phyloP scores from a whole-genome alignment of 2,113 vertebrate genomes.

The Pachycephala philippinensis region DNA sequence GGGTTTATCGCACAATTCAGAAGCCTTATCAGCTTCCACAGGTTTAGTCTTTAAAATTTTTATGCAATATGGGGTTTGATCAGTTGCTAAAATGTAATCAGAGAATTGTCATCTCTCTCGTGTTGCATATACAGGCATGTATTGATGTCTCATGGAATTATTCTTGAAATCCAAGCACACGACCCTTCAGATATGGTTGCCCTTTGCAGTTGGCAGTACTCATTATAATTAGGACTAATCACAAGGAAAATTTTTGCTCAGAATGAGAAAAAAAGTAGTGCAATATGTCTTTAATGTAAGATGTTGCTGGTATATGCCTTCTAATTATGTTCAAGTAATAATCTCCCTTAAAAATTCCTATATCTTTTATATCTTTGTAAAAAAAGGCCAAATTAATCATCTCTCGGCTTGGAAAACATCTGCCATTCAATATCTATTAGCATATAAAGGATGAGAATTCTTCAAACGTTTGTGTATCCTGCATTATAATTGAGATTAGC shows the following conservation, averaged over 20 bases:
- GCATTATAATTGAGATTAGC: constrained; percentile 19
- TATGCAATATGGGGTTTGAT: background rate
- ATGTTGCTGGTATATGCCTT: background rate
- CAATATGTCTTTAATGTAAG: background rate
- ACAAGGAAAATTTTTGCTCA: background rate
- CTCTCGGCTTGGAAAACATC: constrained; percentile 22
- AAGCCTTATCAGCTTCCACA: background rate
- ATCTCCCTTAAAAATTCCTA: background rate
- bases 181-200: background rate
- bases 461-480: background rate
- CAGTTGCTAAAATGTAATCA: background rate
- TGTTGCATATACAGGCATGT: background rate
- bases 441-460: background rate
- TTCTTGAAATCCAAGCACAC: background rate
- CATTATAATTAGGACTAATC: background rate
- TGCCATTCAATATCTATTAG: constrained; percentile 42
- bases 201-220: background rate
- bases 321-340: background rate
- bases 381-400: background rate
- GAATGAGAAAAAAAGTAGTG: background rate
- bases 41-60: background rate
- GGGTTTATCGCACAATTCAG: background rate
- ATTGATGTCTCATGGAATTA: background rate
- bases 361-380: background rate
- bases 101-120: background rate